Evolutionary conservation across 64 coral and sea anemone genomes (phyloP), one percentile per base, ranked within the genome.

Genomic region (Pocillopora damicornis): DNA sequence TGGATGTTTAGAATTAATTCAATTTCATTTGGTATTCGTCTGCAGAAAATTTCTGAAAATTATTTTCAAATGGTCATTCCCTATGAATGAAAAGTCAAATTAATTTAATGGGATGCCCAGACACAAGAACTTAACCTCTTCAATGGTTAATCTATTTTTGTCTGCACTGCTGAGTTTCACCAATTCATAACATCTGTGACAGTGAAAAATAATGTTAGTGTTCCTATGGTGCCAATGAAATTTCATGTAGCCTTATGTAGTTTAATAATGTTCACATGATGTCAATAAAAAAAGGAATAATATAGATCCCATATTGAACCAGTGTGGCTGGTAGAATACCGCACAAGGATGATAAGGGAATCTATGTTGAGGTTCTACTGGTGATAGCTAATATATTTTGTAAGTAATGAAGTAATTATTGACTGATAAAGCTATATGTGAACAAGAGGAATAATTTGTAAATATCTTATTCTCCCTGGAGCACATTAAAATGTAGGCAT

Each of bases 391-490:
- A 42, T 67, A 83, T 65, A 65, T 42, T 68, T 68, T 66, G 60
- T 45, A 35, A 4, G 30, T 67, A 65, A 38, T 37, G 35, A 42
- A 65, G 36, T 83, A 36, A 11, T 84, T 22, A n/a, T 37, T 37
- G 71, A 25, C 35, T 69, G 42, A 4, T 16, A 11, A 22, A 72
- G 35, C 37, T 66, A 69, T 64, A 38, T 17, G 66, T 17, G 79
- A 61, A 15, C 16, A 30, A 81, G 63, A 59, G 42, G 67, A 37
- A 84, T 22, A 84, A 66, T 76, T 71, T 84, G 81, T 84, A 84
- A 84, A 84, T 84, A 84, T 12, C 13, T 35, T 82, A 22, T 37
- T 66, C 30, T 64, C 4, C 13, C 1, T 30, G 34, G 59, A 35
- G 35, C 13, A 82, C 60, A 82, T 42, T 82, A 82, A 82, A 82